Evolutionary conservation across 2,797 vertebrate genomes (phyloP).

Genomic region (Poeciliopsis turneri): DNA sequence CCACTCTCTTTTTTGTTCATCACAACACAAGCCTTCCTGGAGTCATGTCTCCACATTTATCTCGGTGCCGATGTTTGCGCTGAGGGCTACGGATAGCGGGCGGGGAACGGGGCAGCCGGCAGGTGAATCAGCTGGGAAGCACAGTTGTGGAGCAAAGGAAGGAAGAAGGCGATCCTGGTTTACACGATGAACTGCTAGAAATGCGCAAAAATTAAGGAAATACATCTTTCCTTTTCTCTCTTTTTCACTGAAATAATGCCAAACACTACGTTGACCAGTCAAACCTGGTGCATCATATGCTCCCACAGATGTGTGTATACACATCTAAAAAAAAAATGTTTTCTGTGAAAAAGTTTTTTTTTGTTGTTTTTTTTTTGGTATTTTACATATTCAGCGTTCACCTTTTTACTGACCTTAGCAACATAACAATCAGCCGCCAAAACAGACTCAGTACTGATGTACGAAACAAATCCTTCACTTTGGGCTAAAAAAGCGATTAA

Average conservation of each 20-base stretch:
- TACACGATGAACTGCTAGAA: background rate
- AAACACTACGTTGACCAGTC: background rate
- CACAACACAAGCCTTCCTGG: background rate
- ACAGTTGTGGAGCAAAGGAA: background rate
- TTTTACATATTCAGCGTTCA: background rate
- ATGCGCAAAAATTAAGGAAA: background rate
- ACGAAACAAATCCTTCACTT: background rate
- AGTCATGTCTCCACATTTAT: conserved; percentile 33
- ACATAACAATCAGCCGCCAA: background rate
- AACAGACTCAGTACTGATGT: background rate
- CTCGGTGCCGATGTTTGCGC: conserved; percentile 49
- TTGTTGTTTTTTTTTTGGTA: no score
- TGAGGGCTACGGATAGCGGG: conserved; percentile 45
- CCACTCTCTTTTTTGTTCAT: conserved; percentile 12
- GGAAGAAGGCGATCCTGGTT: background rate
- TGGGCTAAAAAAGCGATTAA: background rate
- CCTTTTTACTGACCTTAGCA: background rate
- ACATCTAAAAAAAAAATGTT: no score
- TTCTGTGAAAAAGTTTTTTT: no score
- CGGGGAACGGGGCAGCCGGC: conserved; percentile 11
- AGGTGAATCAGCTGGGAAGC: conserved; percentile 24
- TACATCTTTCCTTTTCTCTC: background rate
- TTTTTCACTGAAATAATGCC: background rate
- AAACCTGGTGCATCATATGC: background rate
- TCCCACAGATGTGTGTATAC: no score